phyloP scores from a whole-genome alignment of 64 coral and sea anemone genomes.

The Trachythela sp. region DNA sequence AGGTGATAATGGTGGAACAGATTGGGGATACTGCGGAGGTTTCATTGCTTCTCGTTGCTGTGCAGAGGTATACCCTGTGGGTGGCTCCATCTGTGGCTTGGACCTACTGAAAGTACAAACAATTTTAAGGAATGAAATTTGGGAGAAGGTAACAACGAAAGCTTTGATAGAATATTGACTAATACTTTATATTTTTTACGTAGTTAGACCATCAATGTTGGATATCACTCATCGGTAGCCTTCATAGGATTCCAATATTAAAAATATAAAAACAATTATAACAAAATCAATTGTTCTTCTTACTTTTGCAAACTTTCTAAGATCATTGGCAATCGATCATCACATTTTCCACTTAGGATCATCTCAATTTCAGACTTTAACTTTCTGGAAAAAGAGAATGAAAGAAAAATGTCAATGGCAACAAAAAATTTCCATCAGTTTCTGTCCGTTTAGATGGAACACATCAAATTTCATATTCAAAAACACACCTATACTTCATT shows the following conservation, averaged over 20 bases:
- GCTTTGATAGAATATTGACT: too few species aligned
- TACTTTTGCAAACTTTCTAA: conserved; percentile 84
- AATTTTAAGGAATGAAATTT: neutral
- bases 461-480: too few species aligned
- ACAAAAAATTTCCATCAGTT: too few species aligned
- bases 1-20: conserved; percentile 42
- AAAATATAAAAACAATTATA: neutral
- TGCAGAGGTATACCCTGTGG: neutral
- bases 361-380: conserved; percentile 82
- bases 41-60: neutral
- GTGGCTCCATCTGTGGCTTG: neutral
- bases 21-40: conserved; percentile 44
- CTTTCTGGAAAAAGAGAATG: conserved; percentile 53
- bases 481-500: conserved; percentile 64
- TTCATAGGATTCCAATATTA: too few species aligned
- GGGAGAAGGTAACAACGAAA: neutral
- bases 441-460: too few species aligned
- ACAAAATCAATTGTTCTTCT: neutral
- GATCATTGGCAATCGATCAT: conserved; percentile 60
- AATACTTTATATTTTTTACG: too few species aligned
- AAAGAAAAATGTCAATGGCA: neutral
- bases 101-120: neutral
- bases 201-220: too few species aligned
- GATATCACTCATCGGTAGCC: too few species aligned
- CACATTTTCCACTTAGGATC: conserved; percentile 79